A percentile compares a stretch with the other conserved stretches of the same genome.
These are phyloP conservation scores for Noctua pronuba DNA, from an alignment of 2,888 invertebrate genomes.

Conservation along the genomic window DNA sequence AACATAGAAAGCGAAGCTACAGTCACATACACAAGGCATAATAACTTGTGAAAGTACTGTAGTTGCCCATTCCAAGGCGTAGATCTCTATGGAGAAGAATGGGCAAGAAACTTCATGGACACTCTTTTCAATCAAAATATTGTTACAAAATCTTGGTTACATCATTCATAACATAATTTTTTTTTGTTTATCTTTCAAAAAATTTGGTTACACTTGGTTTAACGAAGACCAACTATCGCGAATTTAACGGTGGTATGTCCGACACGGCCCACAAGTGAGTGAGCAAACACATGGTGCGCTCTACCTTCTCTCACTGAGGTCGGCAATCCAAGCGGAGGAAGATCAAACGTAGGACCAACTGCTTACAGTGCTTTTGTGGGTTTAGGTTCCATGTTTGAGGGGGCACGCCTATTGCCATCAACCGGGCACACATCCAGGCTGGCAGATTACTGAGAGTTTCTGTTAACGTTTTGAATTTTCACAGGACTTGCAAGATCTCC, in stretches of 20 bases:
- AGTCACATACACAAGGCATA: too few species aligned
- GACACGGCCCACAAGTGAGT: background rate
- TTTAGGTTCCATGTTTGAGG: background rate
- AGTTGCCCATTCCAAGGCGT: too few species aligned
- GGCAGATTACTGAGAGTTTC: background rate
- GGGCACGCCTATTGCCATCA: background rate
- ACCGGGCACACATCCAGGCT: background rate
- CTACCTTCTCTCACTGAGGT: background rate
- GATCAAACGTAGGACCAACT: background rate
- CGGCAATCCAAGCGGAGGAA: background rate
- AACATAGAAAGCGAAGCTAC: too few species aligned
- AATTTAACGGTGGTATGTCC: background rate
- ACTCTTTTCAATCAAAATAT: too few species aligned
- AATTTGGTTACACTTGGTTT: background rate
- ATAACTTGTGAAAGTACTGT: too few species aligned
- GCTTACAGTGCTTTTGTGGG: background rate
- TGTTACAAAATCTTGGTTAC: too few species aligned
- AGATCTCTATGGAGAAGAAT: too few species aligned
- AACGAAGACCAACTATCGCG: background rate
- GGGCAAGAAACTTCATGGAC: too few species aligned
- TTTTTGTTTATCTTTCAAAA: too few species aligned
- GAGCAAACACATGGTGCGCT: background rate
- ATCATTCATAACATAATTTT: too few species aligned
- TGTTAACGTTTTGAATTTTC: background rate
- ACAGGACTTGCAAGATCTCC: slow-evolving; percentile 72